Conservation (phyloP, 2,888 invertebrate species). For the Synergus umbraculus region DNA sequence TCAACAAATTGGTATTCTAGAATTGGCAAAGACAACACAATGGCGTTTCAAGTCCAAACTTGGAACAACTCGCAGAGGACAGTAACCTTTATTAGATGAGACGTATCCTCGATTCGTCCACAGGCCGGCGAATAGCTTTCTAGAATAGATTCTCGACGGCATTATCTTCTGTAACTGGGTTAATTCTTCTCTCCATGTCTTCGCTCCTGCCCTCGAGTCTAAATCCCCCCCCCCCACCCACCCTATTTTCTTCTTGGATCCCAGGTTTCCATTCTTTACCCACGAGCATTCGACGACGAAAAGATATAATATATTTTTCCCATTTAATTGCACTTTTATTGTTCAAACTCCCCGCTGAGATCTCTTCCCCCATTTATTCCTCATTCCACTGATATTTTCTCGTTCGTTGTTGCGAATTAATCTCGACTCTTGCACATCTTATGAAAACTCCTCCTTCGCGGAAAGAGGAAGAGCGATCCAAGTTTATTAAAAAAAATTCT, state of each 20-base stretch:
- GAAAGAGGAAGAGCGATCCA: conserved; percentile 44
- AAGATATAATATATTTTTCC: conserved; percentile 62
- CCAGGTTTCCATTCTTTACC: conserved; percentile 7
- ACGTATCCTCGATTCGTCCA: conserved; percentile 57
- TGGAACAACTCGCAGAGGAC: conserved; percentile 47
- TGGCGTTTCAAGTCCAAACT: conserved; percentile 46
- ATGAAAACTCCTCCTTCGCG: conserved; percentile 48
- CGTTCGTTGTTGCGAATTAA: conserved; percentile 50
- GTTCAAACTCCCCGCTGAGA: conserved; percentile 56
- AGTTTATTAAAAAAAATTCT: conserved; percentile 46
- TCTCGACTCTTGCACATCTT: conserved; percentile 47
- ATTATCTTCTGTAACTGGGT: conserved; percentile 69
- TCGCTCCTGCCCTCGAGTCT: conserved; percentile 45
- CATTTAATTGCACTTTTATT: conserved; percentile 70
- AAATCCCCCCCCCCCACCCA: conserved; percentile 41
- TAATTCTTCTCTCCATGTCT: conserved; percentile 63
- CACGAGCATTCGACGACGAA: conserved; percentile 42
- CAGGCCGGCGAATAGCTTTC: conserved; percentile 59
- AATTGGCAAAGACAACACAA: conserved; percentile 13
- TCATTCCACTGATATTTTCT: conserved; percentile 43
- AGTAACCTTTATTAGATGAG: conserved; percentile 58
- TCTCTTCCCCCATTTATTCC: background rate
- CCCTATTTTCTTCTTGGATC: conserved; percentile 40
- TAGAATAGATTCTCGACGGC: conserved; percentile 63
- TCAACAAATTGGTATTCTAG: background rate